Evolutionary conservation across 1,140 invertebrate genomes (phyloP), one percentile per base, ranked within the genome.

Genomic region (Chironomus tepperi): DNA sequence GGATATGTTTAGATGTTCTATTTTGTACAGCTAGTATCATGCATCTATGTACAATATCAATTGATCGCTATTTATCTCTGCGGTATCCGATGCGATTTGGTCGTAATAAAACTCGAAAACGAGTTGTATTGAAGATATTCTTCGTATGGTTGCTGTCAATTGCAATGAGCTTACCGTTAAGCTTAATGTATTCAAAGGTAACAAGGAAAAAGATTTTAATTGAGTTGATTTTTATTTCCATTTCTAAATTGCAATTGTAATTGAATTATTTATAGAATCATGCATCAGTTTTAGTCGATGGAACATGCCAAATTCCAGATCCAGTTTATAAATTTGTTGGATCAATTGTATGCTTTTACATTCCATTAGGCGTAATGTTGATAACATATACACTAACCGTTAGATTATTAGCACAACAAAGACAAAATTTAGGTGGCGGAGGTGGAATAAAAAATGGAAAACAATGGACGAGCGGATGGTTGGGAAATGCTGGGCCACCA

Each of bases 21-120:
- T 96, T 97, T 80, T 97, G 94, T 81, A 98, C 96, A 0, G 95
- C 95, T 0, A 96, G 94, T 74, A 97, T 98, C 79, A 93, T 98
- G 89, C 96, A 98, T 83, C 86, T 98, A 21, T 97, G 95, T 83
- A 97, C 95, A 74, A 97, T 98, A 80, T 94, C 93, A 77, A 92
- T 98, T 77, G 96, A 98, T 84, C 89, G 95, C 77, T 94, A 93
- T 81, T 86, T 95, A 7, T 93, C 91, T 16, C 85, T 96, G 18
- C 87, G 92, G 9, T 94, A 93, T 80, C 93, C 93, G 0, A 94
- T 95, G 91, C 89, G 91, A 79, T 96, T 95, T 78, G 94, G 94
- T 12, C 86, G 94, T 70, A 94, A 96, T 81, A 96, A 96, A 79
- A 95, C 94, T 2, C 88, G 91, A 65, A 86, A 89, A 74, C 84